Conservation (phyloP, 2,113 vertebrate species). For the Rousettus leschenaultii region DNA sequence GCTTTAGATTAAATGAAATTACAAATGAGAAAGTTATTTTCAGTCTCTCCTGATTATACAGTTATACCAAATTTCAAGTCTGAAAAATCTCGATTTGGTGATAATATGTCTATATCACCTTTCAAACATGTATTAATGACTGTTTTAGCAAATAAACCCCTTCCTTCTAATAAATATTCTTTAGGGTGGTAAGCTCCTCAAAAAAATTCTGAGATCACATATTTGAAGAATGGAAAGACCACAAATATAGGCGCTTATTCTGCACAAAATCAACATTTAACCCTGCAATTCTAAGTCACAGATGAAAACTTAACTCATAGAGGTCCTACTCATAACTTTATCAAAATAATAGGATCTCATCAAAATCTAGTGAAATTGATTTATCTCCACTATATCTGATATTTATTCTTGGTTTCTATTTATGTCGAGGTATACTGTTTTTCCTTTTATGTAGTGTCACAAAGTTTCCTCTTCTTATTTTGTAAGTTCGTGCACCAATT, state of each 20-base stretch:
- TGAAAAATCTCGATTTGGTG: background rate
- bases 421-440: background rate
- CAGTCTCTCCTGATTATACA: background rate
- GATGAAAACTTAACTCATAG: background rate
- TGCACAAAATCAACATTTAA: background rate
- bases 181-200: background rate
- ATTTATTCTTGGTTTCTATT: background rate
- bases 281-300: background rate
- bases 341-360: background rate
- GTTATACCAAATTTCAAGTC: background rate
- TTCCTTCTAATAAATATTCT: background rate
- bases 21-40: background rate
- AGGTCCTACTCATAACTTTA: background rate
- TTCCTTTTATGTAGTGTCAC: background rate
- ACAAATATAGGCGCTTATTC: background rate
- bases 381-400: background rate
- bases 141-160: background rate
- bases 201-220: background rate
- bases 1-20: conserved; percentile 23
- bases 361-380: background rate
- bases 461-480: background rate
- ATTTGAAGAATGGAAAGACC: background rate
- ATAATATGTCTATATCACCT: background rate
- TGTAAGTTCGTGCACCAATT: background rate
- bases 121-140: background rate